Evolutionary conservation across 2,888 invertebrate species (phyloP).

Genomic region (Meta bourneti): DNA sequence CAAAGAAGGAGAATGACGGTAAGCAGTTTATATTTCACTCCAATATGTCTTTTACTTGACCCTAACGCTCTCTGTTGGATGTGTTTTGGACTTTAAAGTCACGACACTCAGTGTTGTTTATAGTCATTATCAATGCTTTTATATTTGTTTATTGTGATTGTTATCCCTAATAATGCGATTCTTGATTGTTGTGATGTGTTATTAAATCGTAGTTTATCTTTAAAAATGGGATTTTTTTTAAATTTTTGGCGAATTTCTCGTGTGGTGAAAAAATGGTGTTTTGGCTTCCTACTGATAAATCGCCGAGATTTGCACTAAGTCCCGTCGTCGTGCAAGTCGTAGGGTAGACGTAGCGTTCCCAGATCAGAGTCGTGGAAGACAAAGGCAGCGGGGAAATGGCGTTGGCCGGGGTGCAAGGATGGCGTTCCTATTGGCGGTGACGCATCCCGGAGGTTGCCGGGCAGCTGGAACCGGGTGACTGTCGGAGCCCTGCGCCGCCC

Average conservation of each 20-base stretch:
- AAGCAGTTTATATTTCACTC: slow-evolving; percentile 3
- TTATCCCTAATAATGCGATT: neutral
- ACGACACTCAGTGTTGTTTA: neutral
- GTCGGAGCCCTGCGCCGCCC: slow-evolving; percentile 64
- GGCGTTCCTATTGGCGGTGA: slow-evolving; percentile 53
- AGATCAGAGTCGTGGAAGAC: slow-evolving; percentile 32
- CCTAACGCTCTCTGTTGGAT: neutral
- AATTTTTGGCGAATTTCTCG: neutral
- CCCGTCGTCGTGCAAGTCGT: neutral
- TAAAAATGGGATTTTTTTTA: neutral
- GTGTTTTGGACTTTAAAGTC: neutral
- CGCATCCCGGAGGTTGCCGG: slow-evolving; percentile 71
- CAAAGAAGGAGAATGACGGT: slow-evolving; percentile 72
- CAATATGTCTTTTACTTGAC: neutral
- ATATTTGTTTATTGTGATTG: neutral
- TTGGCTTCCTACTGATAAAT: neutral
- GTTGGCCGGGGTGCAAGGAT: slow-evolving; percentile 37
- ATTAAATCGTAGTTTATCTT: neutral
- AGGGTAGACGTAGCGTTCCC: slow-evolving; percentile 13
- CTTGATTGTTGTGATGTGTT: neutral
- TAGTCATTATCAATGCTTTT: neutral
- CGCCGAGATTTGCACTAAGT: neutral
- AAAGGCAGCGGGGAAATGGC: slow-evolving; percentile 53
- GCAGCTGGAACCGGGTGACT: slow-evolving; percentile 55
- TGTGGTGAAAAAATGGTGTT: neutral